Conservation (phyloP, 2,113 vertebrate species). For the Gambusia affinis region DNA sequence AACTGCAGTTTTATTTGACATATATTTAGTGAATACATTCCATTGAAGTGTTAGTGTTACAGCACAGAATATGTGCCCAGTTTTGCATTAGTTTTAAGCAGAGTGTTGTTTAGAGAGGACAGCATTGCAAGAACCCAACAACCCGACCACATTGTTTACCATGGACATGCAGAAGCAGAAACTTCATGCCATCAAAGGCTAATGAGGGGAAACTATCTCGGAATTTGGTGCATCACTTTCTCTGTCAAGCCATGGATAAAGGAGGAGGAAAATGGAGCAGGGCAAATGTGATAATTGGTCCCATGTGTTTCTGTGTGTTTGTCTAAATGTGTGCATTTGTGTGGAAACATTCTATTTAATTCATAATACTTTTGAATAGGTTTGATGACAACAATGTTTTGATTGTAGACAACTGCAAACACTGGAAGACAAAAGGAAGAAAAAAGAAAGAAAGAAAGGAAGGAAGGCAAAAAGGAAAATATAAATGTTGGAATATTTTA, state of each 20-base stretch:
- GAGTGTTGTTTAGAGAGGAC: neutral
- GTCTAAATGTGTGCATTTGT: conserved; percentile 23
- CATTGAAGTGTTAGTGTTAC: neutral
- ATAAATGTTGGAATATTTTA: too few relatives aligned
- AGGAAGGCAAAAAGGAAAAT: neutral
- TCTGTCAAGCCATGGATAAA: neutral
- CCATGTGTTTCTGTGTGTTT: conserved; percentile 65
- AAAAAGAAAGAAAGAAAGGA: neutral
- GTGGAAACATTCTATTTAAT: conserved; percentile 18
- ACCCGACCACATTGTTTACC: neutral
- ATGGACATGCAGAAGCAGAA: neutral
- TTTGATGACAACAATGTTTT: neutral
- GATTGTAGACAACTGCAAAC: too few relatives aligned
- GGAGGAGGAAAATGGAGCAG: neutral
- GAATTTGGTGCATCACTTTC: neutral
- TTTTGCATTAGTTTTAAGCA: neutral
- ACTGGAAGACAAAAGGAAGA: too few relatives aligned
- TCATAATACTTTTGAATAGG: neutral
- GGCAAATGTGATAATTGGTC: conserved; percentile 85
- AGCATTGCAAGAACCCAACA: neutral
- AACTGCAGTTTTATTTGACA: neutral
- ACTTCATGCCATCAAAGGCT: neutral
- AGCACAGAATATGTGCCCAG: neutral
- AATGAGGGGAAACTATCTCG: conserved; percentile 8
- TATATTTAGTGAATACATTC: neutral